Base-by-base conservation (phyloP, 2,113 vertebrate species). In the Misgurnus mizolepis region DNA sequence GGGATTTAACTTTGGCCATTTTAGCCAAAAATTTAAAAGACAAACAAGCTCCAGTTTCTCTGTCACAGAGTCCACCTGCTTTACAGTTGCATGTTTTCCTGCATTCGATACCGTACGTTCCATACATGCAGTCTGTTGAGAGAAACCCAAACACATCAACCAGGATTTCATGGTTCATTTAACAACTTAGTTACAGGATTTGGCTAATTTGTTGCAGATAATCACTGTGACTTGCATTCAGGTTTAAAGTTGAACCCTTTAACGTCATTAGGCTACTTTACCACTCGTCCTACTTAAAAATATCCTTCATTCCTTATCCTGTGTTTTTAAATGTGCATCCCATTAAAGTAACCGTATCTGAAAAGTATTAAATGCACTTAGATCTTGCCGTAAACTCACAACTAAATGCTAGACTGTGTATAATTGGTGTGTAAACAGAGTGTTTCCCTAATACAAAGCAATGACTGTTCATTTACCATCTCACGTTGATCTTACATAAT, bases 61-160 rank as follows among this genome's bases (percentile, higher is more conserved):
- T 93, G 92, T 99, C 95, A 89, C 98, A 99, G 56, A 99, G 94
- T 84, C 95, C 91, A 58, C 89, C 94, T 1, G 90, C 94, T n/a
- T 93, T 95, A 85, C 98, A 99, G 82, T 86, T 94, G 92, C 98
- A 99, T 0, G 87, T 93, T 88, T 95, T 93, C 76, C 94, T 94
- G 89, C 98, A 99, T 79, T 96, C 97, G 56, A 96, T 83, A 62
- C 98, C 98, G 0, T 95, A 97, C 64, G 95, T 98, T 76, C 98
- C 98, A 0, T 94, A 98, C 5, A 90, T 89, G 79, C 97, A 99
- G n/a, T 99, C 98, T 98, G 92, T 0, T 10, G 78, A 64, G 80
- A 85, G 70, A 62, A 43, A 74, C 14, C 34, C n/a, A 77, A 49
- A 40, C 67, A 14, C n/a, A 12, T 76, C 14, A 76, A 12, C 14